Conservation (phyloP, 1,140 invertebrate genomes). For the Gryllus bimaculatus region DNA sequence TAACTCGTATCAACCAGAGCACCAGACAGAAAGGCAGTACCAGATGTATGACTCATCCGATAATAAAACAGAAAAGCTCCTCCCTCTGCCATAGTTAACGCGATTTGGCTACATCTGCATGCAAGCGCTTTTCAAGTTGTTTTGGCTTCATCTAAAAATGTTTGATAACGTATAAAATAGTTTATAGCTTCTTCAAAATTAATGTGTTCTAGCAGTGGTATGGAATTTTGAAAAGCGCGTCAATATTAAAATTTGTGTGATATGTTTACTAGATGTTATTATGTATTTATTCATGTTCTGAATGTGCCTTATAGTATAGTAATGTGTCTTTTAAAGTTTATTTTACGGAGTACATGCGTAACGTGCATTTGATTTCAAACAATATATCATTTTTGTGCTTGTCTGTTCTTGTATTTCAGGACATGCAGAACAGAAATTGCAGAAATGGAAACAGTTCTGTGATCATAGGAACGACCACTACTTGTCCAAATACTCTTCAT, state of each 20-base stretch:
- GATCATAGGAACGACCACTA: constrained; percentile 37
- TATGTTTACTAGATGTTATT: neutral
- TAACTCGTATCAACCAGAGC: no score
- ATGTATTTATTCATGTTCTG: neutral
- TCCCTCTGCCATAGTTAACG: neutral
- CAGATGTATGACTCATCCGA: neutral
- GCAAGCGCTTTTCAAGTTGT: neutral
- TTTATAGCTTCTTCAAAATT: neutral
- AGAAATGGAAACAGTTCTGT: constrained; percentile 84
- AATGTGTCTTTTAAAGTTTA: constrained; percentile 1
- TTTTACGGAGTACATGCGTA: neutral
- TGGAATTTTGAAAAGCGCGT: neutral
- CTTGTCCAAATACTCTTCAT: neutral
- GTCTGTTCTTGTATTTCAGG: constrained; percentile 32
- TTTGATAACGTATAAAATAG: neutral
- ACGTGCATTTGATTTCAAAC: constrained; percentile 10
- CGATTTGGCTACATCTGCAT: neutral
- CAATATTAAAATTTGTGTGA: neutral
- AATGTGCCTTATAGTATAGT: neutral
- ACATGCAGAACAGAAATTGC: constrained; percentile 61
- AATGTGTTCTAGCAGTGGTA: no score
- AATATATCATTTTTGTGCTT: constrained; percentile 8
- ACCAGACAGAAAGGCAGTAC: no score
- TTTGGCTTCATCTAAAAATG: neutral
- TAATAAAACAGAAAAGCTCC: no score